phyloP scores from a whole-genome alignment of 2,888 invertebrate species.

The Cinara cedri region DNA sequence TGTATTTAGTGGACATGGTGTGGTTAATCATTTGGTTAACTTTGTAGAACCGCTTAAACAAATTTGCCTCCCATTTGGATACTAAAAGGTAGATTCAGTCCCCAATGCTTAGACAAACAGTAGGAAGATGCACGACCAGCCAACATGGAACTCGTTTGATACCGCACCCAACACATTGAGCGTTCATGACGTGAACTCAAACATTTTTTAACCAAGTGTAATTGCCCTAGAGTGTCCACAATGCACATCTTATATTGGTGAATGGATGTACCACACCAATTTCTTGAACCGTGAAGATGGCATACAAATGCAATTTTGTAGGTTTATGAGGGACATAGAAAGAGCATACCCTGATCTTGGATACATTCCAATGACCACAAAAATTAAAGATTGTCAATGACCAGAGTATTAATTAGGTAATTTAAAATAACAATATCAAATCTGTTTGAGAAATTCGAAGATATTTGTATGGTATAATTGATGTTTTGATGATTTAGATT shows the following conservation, averaged over 20 bases:
- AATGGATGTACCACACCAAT: conserved; percentile 1
- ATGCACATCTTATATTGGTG: neutral
- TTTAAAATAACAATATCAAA: neutral
- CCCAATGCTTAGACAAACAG: neutral
- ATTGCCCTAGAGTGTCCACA: neutral
- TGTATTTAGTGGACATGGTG: neutral
- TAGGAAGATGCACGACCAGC: neutral
- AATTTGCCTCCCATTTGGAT: neutral
- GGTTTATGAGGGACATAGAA: neutral
- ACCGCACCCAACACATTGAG: neutral
- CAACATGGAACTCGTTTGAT: neutral
- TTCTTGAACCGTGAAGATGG: neutral
- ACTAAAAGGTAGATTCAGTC: neutral
- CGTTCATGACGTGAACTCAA: too few species aligned
- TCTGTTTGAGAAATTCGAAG: too few species aligned
- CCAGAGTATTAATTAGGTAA: neutral
- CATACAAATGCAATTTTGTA: neutral
- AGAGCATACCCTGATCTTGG: neutral
- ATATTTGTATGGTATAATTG: too few species aligned
- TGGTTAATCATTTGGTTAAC: neutral
- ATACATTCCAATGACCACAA: neutral
- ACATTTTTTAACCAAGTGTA: neutral
- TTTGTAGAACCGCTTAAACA: neutral
- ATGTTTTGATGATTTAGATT: too few species aligned
- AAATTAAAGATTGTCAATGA: neutral